Base-by-base conservation (phyloP, 2,888 invertebrate genomes). In the Octodonta nipae region DNA sequence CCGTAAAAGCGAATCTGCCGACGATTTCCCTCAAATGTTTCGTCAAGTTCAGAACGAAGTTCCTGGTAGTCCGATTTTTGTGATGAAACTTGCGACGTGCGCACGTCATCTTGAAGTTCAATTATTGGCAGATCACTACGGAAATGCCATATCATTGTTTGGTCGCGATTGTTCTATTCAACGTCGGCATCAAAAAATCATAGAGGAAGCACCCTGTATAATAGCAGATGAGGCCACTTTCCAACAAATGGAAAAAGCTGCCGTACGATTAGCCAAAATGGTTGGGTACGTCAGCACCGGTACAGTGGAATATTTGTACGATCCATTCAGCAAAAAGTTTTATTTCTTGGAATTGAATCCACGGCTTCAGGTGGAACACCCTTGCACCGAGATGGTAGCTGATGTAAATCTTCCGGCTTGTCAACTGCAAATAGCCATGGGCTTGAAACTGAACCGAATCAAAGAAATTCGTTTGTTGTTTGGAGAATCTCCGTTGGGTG, bases 371-470 rank as follows among this genome's bases (percentile, higher is more conserved):
- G 98, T 98, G 20, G 98, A 98, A 63, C 98, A 99, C 73, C 98
- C 98, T 0, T 98, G 98, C 61, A 98, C 98, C 2, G 98, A 99
- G 67, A 98, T 99, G 96, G 85, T 98, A 17, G 87, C 95, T 1
- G 93, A 96, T 60, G 89, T 98, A 3, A 98, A 98, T 67, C 67
- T 98, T 37, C 96, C 96, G 2, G 93, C 98, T 6, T 88, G 92
- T n/a, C 98, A 99, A 58, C 63, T 98, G 16, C 96, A 95, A 72
- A 84, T 96, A 49, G 96, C 96, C 2, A 98, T 99, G 98, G 98
- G 98, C 15, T 69, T 98, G 8, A 91, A 93, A 0, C 67, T 98
- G 3, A 81, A 92, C 63, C 78, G 88, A 45, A 88, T 99, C 43
- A 95, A 95, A 63, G 93, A 95, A 55, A 92, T 98, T 51, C 76